Evolutionary conservation across 2,797 vertebrate species (phyloP).

Genomic region (Sebastes vulpes): DNA sequence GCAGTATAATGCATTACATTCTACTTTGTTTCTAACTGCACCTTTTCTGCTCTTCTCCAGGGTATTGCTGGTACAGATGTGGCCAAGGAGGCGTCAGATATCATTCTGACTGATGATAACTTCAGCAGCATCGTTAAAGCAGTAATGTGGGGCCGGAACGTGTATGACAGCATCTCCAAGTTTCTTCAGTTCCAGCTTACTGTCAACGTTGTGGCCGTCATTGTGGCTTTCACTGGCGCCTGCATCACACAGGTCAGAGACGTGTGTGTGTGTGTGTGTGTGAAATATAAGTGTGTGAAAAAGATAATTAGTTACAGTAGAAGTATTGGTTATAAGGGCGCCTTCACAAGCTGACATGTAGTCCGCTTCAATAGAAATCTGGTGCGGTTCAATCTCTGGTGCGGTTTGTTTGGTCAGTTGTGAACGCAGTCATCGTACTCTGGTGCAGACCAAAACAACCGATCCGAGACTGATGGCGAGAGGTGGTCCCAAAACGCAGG

Average conservation of each 20-base stretch:
- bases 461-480: too few relatives aligned
- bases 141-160: constrained; percentile 98
- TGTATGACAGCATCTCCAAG: constrained; percentile 99
- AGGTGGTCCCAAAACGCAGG: too few relatives aligned
- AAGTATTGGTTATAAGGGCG: neutral
- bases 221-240: constrained; percentile 97
- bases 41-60: constrained; percentile 73
- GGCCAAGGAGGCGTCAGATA: constrained; percentile 98
- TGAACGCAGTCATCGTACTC: too few relatives aligned
- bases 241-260: constrained; percentile 95
- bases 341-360: too few relatives aligned
- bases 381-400: too few relatives aligned
- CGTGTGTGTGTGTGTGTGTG: neutral
- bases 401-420: too few relatives aligned
- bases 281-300: neutral
- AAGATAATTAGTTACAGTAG: neutral
- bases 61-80: constrained; percentile 98
- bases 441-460: too few relatives aligned
- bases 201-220: constrained; percentile 97
- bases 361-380: too few relatives aligned
- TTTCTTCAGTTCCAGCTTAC: constrained; percentile 99
- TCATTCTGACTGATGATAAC: constrained; percentile 98
- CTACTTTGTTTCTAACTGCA: constrained; percentile 11
- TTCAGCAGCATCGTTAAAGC: constrained; percentile 99
- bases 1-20: neutral